Evolutionary conservation across 2,113 vertebrate species (phyloP).

Genomic region (Cyanocitta stelleri): DNA sequence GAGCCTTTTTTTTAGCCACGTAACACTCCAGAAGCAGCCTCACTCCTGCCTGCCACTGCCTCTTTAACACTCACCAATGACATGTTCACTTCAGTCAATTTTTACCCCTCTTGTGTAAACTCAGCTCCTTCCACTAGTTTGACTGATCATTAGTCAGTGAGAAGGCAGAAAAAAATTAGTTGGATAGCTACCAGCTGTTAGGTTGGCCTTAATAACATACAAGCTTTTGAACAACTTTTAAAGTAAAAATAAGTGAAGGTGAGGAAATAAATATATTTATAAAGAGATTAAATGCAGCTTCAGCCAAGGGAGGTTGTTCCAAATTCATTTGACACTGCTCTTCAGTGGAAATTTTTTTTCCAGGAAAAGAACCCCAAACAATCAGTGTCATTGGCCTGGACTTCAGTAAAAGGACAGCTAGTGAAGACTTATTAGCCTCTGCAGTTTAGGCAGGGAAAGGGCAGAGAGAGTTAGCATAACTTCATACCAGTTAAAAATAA

Average conservation of each 20-base stretch:
- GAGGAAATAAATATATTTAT: not conserved
- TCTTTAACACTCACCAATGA: not conserved
- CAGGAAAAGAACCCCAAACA: not conserved
- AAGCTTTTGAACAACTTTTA: not conserved
- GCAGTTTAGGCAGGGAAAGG: not conserved
- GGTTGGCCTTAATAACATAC: not conserved
- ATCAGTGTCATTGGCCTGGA: not conserved
- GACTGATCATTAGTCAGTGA: not conserved
- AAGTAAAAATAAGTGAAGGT: not conserved
- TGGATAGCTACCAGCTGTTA: not conserved
- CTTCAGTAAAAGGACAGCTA: not conserved
- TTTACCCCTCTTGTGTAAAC: not conserved
- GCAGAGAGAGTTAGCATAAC: slow-evolving; percentile 17
- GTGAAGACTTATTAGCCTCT: not conserved
- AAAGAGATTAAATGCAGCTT: not conserved
- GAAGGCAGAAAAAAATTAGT: not conserved
- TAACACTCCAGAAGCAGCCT: not conserved
- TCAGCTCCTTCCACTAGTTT: not conserved
- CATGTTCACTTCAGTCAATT: not conserved
- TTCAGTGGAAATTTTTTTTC: not conserved
- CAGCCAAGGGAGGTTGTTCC: not conserved
- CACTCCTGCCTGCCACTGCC: not conserved
- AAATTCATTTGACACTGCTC: not conserved
- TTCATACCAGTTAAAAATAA: slow-evolving; percentile 65
- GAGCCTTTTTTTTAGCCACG: not conserved